Base-by-base conservation (phyloP, 2,113 vertebrate species). In the Dendropsophus ebraccatus region DNA sequence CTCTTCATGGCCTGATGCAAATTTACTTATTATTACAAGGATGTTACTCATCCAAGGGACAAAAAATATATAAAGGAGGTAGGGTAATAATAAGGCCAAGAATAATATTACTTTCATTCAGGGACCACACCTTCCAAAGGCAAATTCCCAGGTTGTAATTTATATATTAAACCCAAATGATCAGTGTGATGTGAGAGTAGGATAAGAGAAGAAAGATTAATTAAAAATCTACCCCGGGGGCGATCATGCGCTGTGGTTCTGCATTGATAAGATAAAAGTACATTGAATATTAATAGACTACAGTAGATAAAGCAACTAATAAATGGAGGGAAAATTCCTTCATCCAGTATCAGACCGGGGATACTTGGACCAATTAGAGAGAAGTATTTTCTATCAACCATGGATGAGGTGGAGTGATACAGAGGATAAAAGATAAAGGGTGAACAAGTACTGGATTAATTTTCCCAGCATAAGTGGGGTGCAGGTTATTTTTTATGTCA, bases 1-100 rank as follows among this genome's bases (percentile, higher is more conserved):
- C 89, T 90, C 89, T 89, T 92, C 92, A 69, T 92, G 94, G 93
- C 88, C 89, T 87, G 92, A 87, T 91, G 86, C 83, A 89, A 90
- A 91, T 92, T 92, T 93, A 91, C 90, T 93, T 93, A 91, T 93
- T 93, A 93, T 90, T 92, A 87, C 90, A 89, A 90, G 93, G 93
- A 91, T 89, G 89, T 91, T 94, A 93, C 90, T 92, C 90, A 90
- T 89, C 92, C 91, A 92, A 93, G 83, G 91, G 13, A 77, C 19
- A 41, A 21, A 80, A 79, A n/a, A n/a, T n/a, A n/a, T n/a, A n/a
- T n/a, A n/a, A 81, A 90, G 88, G 87, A 84, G 81, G 89, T 92
- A 91, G 90, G 85, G 76, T 92, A 94, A 93, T 82, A 92, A 8
- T 84, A 89, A 91, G 21, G n/a, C 56, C 45, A 81, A 81, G 45